A percentile compares a stretch with the other conserved stretches of the same genome.
Evolutionary conservation across 2,113 vertebrate genomes (phyloP).

Genomic region (Cyprinus carpio): DNA sequence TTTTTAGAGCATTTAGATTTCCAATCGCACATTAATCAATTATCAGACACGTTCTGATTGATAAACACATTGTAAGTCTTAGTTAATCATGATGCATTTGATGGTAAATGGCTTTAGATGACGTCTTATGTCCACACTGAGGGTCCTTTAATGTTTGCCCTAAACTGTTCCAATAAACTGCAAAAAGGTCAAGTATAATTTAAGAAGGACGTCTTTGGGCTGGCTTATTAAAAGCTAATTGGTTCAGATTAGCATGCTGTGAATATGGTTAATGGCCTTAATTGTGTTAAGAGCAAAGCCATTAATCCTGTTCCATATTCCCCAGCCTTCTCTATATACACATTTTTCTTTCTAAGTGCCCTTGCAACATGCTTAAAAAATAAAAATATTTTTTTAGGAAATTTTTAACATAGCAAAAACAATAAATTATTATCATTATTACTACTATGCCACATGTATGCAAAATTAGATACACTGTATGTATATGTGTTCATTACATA

Average conservation of each 20-base stretch:
- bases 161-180: slow-evolving; percentile 23
- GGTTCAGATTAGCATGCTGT: slow-evolving; percentile 36
- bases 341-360: not conserved
- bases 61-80: not conserved
- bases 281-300: slow-evolving; percentile 35
- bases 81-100: not conserved
- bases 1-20: not conserved
- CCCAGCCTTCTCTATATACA: not conserved
- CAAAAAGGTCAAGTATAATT: slow-evolving; percentile 27
- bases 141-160: not conserved
- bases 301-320: slow-evolving; percentile 35
- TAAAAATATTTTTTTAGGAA: too few relatives aligned
- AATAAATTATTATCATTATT: too few relatives aligned
- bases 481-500: too few relatives aligned
- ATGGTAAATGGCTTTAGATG: not conserved
- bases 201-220: slow-evolving; percentile 34
- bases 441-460: too few relatives aligned
- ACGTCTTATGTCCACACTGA: not conserved
- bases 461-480: too few relatives aligned
- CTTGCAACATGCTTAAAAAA: not conserved
- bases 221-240: slow-evolving; percentile 31
- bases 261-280: slow-evolving; percentile 35
- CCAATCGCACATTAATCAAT: not conserved
- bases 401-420: not conserved
- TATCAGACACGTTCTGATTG: not conserved